Conservation (phyloP, 2,888 invertebrate species). For the Dinocampus coccinellae region DNA sequence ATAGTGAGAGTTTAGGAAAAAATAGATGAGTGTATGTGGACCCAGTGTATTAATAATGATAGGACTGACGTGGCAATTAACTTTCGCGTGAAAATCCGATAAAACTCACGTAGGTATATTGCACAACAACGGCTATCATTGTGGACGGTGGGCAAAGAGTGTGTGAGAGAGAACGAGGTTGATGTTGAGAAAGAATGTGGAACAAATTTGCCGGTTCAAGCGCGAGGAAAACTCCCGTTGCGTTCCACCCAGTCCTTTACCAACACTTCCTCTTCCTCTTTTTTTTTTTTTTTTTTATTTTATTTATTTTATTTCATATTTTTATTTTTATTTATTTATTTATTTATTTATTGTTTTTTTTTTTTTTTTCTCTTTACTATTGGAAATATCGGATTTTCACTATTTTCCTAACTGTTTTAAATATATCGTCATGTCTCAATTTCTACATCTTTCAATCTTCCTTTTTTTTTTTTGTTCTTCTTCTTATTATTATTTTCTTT, state of each 20-base stretch:
- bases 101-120: slow-evolving; percentile 28
- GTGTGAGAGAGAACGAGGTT: slow-evolving; percentile 28
- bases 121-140: slow-evolving; percentile 3
- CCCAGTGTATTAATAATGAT: slow-evolving; percentile 18
- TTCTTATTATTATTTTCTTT: no score
- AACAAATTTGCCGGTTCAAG: slow-evolving; percentile 44
- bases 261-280: slow-evolving; percentile 23
- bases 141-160: no score
- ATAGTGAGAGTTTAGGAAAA: not conserved
- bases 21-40: slow-evolving; percentile 11
- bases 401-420: not conserved
- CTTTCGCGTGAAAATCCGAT: slow-evolving; percentile 24
- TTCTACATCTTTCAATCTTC: not conserved
- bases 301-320: slow-evolving; percentile 18
- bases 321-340: slow-evolving; percentile 28
- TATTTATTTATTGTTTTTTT: not conserved
- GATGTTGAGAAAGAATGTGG: slow-evolving; percentile 43
- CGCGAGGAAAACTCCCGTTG: slow-evolving; percentile 38
- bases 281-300: not conserved
- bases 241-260: slow-evolving; percentile 1
- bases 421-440: not conserved
- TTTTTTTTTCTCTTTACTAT: slow-evolving; percentile 2
- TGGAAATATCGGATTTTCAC: slow-evolving; percentile 5
- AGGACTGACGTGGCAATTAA: slow-evolving; percentile 35
- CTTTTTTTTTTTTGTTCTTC: slow-evolving; percentile 20